Evolutionary conservation across 2,888 invertebrate species (phyloP).

Genomic region (Tromatobia lineatoria): DNA sequence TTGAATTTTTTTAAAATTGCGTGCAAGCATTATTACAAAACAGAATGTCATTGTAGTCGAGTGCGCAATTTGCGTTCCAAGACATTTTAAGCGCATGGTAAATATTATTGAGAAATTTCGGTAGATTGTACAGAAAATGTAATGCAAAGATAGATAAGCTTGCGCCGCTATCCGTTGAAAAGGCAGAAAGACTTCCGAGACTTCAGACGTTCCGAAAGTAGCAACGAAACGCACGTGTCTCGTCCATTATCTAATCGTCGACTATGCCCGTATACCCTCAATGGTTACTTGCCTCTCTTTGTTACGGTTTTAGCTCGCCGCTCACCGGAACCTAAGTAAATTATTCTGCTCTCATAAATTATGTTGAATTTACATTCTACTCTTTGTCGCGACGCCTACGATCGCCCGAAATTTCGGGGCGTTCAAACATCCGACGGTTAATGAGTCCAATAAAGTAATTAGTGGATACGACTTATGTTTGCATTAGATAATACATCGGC

Average conservation of each 20-base stretch:
- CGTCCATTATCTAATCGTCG: constrained; percentile 42
- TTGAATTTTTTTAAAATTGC: too few species aligned
- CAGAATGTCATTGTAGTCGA: not conserved
- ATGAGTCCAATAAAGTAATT: constrained; percentile 8
- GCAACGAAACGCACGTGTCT: not conserved
- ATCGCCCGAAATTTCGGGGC: not conserved
- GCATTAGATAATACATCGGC: not conserved
- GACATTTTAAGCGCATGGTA: not conserved
- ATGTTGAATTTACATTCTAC: constrained; percentile 8
- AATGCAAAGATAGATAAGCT: constrained; percentile 15
- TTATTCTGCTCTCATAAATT: constrained; percentile 35
- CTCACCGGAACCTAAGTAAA: constrained; percentile 20
- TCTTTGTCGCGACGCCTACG: constrained; percentile 35
- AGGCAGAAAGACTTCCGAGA: not conserved
- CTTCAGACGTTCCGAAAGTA: constrained; percentile 14
- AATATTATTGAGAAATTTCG: not conserved
- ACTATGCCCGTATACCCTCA: not conserved
- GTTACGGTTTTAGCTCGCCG: constrained; percentile 36
- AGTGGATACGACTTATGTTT: constrained; percentile 6
- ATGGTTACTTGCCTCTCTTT: constrained; percentile 19
- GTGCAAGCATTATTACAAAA: not conserved
- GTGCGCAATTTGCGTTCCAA: not conserved
- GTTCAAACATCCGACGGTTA: not conserved
- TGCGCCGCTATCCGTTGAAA: constrained; percentile 4
- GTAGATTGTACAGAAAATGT: not conserved